Conservation (phyloP, 2,888 invertebrate species). For the Chironomus tentans region DNA sequence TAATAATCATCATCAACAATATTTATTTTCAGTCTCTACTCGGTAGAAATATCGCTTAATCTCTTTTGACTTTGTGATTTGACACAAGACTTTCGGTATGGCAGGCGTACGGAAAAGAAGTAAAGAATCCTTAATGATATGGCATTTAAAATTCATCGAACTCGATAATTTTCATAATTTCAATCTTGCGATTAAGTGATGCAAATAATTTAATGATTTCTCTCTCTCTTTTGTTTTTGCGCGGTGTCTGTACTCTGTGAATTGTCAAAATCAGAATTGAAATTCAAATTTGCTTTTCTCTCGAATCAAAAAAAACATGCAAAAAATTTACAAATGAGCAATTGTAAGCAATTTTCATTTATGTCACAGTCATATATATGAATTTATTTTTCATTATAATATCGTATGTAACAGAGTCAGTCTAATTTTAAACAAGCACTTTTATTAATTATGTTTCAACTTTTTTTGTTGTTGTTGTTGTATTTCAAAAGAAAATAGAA, state of each 20-base stretch:
- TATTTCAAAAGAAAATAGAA: neutral
- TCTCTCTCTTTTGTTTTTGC: too few species aligned
- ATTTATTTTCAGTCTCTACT: neutral
- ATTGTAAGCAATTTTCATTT: neutral
- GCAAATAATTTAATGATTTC: too few species aligned
- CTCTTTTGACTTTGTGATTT: neutral
- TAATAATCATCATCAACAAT: too few species aligned
- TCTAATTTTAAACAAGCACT: constrained; percentile 5
- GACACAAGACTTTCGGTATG: neutral
- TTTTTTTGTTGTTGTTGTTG: neutral
- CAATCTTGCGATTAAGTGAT: too few species aligned
- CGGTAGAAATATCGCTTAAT: neutral
- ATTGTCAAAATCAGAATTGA: neutral
- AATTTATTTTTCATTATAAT: neutral
- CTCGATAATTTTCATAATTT: too few species aligned
- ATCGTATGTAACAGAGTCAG: neutral
- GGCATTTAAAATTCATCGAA: too few species aligned
- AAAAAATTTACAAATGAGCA: neutral
- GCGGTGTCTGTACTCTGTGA: neutral
- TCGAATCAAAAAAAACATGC: neutral
- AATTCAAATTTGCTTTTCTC: neutral
- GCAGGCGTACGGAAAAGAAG: neutral
- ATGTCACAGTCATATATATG: neutral
- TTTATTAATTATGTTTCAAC: constrained; percentile 19
- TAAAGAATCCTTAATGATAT: neutral